phyloP scores from a whole-genome alignment of 2,113 vertebrate species.

The Pongo abelii region DNA sequence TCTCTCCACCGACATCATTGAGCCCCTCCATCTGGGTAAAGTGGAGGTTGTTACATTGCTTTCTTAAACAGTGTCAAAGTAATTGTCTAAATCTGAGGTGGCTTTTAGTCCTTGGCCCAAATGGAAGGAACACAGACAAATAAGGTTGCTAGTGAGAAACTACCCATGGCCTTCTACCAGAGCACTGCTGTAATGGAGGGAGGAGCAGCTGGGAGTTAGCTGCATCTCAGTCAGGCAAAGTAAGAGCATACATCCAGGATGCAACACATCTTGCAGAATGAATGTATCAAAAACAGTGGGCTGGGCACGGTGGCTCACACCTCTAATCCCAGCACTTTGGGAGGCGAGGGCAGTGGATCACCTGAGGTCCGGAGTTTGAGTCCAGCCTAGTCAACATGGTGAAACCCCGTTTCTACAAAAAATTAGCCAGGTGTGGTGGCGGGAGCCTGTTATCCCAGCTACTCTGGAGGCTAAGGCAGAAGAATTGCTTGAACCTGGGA shows the following conservation, averaged over 20 bases:
- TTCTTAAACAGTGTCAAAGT: slow-evolving; percentile 34
- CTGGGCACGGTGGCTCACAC: too few relatives aligned
- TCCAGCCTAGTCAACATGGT: too few relatives aligned
- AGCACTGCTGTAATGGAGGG: neutral
- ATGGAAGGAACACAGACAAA: neutral
- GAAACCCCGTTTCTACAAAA: too few relatives aligned
- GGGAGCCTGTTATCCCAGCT: too few relatives aligned
- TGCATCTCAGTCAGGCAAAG: neutral
- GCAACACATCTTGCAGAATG: neutral
- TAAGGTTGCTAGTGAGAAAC: neutral
- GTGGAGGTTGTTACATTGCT: neutral
- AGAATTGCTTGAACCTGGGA: too few relatives aligned
- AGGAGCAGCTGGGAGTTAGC: neutral
- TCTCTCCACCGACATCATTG: neutral
- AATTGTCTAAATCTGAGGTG: neutral
- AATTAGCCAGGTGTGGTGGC: too few relatives aligned
- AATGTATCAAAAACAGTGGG: neutral
- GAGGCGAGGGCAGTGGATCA: too few relatives aligned
- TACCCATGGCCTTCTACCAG: neutral
- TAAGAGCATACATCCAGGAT: neutral
- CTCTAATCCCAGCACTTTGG: too few relatives aligned
- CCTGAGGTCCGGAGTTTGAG: too few relatives aligned
- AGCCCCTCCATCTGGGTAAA: neutral
- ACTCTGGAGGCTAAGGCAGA: too few relatives aligned
- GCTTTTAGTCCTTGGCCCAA: neutral